Evolutionary conservation across 2,797 vertebrate species (phyloP).

Genomic region (Coregonus sp.): DNA sequence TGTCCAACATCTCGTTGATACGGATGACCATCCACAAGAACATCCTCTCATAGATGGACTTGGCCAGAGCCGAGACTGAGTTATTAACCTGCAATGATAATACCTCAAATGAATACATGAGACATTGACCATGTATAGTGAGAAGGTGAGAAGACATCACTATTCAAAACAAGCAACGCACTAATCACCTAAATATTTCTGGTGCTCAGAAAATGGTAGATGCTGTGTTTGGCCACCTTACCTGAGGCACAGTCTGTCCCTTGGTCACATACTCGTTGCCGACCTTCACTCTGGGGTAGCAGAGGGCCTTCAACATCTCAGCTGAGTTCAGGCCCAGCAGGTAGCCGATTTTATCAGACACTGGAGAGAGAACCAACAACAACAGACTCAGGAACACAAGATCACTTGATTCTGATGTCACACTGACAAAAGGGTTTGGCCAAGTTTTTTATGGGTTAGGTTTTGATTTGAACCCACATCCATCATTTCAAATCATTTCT

Average conservation of each 20-base stretch:
- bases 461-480: neutral
- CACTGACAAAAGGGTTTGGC: neutral
- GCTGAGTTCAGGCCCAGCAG: constrained; percentile 70
- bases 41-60: constrained; percentile 77
- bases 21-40: constrained; percentile 79
- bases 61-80: constrained; percentile 74
- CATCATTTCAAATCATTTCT: constrained; percentile 30
- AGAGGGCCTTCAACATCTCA: constrained; percentile 74
- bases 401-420: neutral
- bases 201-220: neutral
- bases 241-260: constrained; percentile 61
- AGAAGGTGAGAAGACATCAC: no score
- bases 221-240: neutral
- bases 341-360: constrained; percentile 63
- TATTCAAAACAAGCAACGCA: neutral
- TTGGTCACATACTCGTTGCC: no score
- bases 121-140: no score
- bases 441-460: no score
- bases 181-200: neutral
- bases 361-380: neutral
- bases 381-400: neutral
- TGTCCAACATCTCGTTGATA: constrained; percentile 79
- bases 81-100: constrained; percentile 72
- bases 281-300: no score
- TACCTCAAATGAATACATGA: neutral